Evolutionary conservation across 1,140 invertebrate species (phyloP).

Genomic region (Listronotus oregonensis): DNA sequence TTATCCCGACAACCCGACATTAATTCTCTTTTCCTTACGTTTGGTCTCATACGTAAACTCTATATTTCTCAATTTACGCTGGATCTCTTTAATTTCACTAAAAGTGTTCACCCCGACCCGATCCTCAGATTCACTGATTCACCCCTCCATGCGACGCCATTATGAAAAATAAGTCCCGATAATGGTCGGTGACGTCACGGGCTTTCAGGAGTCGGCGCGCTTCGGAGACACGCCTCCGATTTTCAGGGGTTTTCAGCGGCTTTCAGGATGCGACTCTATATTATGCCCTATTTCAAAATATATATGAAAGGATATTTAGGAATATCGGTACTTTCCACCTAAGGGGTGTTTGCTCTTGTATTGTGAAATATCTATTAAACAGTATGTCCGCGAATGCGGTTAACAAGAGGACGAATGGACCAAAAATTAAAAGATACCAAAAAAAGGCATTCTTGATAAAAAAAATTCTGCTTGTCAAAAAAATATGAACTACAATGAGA

Average conservation of each 20-base stretch:
- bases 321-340: constrained; percentile 15
- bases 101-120: constrained; percentile 47
- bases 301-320: constrained; percentile 1
- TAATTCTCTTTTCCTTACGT: constrained; percentile 34
- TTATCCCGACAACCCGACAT: constrained; percentile 22
- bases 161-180: constrained; percentile 50
- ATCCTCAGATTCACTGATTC: constrained; percentile 48
- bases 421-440: too few relatives aligned
- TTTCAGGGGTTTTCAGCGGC: constrained; percentile 11
- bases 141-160: constrained; percentile 45
- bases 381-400: too few relatives aligned
- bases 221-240: constrained; percentile 10
- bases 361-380: too few relatives aligned
- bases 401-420: too few relatives aligned
- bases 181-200: constrained; percentile 47
- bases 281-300: too few relatives aligned
- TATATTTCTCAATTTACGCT: constrained; percentile 50
- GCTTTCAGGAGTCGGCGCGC: constrained; percentile 33
- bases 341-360: neutral
- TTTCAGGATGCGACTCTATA: constrained; percentile 11
- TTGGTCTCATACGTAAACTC: constrained; percentile 37
- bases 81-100: constrained; percentile 43
- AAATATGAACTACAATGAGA: too few relatives aligned
- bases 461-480: too few relatives aligned
- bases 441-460: too few relatives aligned